These are phyloP conservation scores for Pseudolycoriella hygida DNA, from an alignment of 2,888 invertebrate species.

Conservation along the genomic window DNA sequence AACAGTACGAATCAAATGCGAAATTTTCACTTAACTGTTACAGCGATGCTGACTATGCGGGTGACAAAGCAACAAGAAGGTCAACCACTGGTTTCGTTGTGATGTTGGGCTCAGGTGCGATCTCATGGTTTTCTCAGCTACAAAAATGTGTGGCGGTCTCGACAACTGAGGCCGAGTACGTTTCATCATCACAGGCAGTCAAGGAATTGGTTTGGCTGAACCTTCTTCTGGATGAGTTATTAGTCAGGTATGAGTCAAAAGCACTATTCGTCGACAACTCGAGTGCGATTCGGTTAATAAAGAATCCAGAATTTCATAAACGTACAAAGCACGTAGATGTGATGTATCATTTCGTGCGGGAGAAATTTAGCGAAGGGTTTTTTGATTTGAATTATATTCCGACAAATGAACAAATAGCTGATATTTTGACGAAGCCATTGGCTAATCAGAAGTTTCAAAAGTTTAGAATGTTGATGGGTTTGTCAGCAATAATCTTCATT, in stretches of 20 bases:
- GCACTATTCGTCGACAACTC: constrained; percentile 9
- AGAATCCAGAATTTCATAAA: constrained; percentile 5
- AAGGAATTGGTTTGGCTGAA: constrained; percentile 12
- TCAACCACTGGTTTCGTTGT: constrained; percentile 14
- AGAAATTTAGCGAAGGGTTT: not conserved
- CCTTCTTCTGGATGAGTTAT: constrained; percentile 5
- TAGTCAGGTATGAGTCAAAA: not conserved
- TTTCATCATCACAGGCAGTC: constrained; percentile 10
- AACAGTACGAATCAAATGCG: not conserved
- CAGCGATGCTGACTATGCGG: constrained; percentile 13
- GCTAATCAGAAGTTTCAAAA: not conserved
- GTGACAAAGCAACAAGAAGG: constrained; percentile 10
- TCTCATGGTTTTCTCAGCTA: constrained; percentile 8
- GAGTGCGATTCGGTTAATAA: constrained; percentile 8
- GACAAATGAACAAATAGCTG: not conserved
- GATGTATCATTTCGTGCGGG: not conserved
- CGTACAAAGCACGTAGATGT: not conserved
- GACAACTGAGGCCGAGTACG: too few relatives aligned
- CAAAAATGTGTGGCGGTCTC: constrained; percentile 8
- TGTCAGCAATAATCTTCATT: too few relatives aligned
- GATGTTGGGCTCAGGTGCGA: constrained; percentile 7
- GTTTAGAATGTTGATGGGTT: not conserved
- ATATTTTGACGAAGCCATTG: not conserved
- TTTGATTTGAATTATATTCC: not conserved
- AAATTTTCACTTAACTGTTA: constrained; percentile 7